Base-by-base conservation (phyloP, 2,888 invertebrate genomes). In the Acanthacorydalis orientalis region DNA sequence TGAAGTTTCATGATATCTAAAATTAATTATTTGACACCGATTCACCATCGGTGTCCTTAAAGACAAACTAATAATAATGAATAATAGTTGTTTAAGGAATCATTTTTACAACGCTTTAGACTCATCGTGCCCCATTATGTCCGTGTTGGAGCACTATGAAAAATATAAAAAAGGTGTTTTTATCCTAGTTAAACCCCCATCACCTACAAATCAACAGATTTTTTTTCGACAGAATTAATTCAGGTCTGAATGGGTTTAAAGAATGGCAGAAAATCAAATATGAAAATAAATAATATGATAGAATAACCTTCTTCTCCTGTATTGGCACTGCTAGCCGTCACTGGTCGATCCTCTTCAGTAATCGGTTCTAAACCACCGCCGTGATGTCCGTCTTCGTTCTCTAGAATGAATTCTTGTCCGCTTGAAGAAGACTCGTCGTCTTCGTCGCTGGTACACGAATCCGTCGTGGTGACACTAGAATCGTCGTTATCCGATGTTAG, bases 301-400 rank as follows among this genome's bases (percentile, higher is more conserved):
- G 2, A 39, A 43, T 41, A 47, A 53, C 51, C 52, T 53, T 51
- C 51, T 47, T 53, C 53, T 11, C 51, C 49, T 35, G 54, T 54
- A 34, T 54, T 55, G 15, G 55, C 53, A 53, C 60, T 62, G 52
- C 57, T 59, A 12, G 55, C 54, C 11, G 47, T 61, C 47, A 56
- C 57, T 8, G 51, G 51, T 47, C 60, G 55, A 48, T 64, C 61
- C 51, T 67, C 67, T 53, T 67, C 67, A 31, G 64, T 59, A 50
- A 67, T 67, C 7, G 67, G 65, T 40, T 62, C 64, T 54, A 67
- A 53, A 32, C 64, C 65, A 43, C 60, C 61, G 46, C 47, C 41
- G n/a, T 11, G 31, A 42, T 46, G 61, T 60, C 41, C 58, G 56
- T 15, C 43, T 40, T 37, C 48, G 34, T 34, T 43, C 43, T 48